Evolutionary conservation across 2,888 invertebrate species (phyloP), one percentile per base, ranked within the genome.

Genomic region (Trachelus troglodyta): DNA sequence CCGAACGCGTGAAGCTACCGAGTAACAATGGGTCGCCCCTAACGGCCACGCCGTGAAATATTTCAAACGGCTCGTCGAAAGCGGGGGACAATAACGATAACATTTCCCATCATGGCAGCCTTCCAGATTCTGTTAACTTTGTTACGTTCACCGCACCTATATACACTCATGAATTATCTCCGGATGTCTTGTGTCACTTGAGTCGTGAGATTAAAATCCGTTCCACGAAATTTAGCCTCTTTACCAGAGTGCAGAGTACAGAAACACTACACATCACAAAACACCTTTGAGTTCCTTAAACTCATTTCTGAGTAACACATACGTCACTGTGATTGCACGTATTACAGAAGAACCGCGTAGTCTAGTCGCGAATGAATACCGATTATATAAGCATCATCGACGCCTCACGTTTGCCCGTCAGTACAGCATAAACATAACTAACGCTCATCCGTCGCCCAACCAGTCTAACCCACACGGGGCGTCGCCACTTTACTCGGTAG

Each of bases 391-490:
- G 71, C 30, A 71, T 30, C 30, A 11, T 30, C 9, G 15, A 23
- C 31, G 31, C 33, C 9, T 71, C 74, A 15, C 74, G 35, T 34
- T 74, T 35, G 23, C 12, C 35, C 74, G 78, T 80, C 81, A 77
- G 69, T 80, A 74, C 76, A 79, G 82, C 84, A 81, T 85, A 85
- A 85, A 85, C 85, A 83, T 84, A 81, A 85, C 85, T 85, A 81
- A 73, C 34, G 71, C 31, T 71, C 31, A 71, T 71, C 34, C 56
- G 74, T 30, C 73, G 78, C 40, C 73, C 74, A 76, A 78, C 82
- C 80, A 82, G 85, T 79, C 85, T 85, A 85, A 83, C 85, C 83
- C 83, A 79, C 80, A 77, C 81, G 85, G 85, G 86, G 85, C 86
- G 86, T 85, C 81, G 83, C 86, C 85, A 84, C 84, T 86, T 81